Percentiles rank a stretch among this genome's conserved stretches.
Evolutionary conservation across 2,888 invertebrate species (phyloP).

Genomic region (Orthosia gracilis): DNA sequence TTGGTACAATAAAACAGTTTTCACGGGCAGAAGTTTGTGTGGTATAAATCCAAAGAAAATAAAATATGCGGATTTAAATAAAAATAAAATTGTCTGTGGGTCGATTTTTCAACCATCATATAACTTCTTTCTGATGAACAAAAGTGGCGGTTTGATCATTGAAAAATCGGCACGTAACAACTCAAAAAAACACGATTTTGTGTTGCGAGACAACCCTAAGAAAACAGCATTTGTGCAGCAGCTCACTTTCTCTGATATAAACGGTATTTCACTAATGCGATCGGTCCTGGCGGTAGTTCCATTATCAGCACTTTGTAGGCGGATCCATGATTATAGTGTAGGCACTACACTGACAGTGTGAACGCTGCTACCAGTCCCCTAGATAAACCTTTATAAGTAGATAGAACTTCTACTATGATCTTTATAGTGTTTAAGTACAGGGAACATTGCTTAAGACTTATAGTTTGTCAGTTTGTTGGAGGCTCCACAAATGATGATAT

Average conservation of each 20-base stretch:
- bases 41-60: too few relatives aligned
- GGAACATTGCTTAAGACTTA: neutral
- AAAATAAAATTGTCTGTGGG: too few relatives aligned
- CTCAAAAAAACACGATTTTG: neutral
- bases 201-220: slow-evolving; percentile 24
- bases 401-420: neutral
- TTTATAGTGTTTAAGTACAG: neutral
- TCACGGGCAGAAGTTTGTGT: too few relatives aligned
- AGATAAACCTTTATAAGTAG: slow-evolving; percentile 16
- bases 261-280: slow-evolving; percentile 59
- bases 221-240: slow-evolving; percentile 24
- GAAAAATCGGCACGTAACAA: too few relatives aligned
- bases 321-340: slow-evolving; percentile 42
- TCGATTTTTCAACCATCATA: too few relatives aligned
- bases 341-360: slow-evolving; percentile 14
- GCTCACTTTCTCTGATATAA: slow-evolving; percentile 56
- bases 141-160: too few relatives aligned
- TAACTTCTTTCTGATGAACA: too few relatives aligned
- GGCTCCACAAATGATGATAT: neutral
- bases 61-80: too few relatives aligned
- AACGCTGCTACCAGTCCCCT: slow-evolving; percentile 29
- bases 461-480: neutral
- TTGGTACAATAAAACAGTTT: too few relatives aligned
- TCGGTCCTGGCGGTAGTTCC: slow-evolving; percentile 41
- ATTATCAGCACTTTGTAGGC: slow-evolving; percentile 57